phyloP scores from a whole-genome alignment of 2,888 invertebrate species.

The Rhorus exstirpatorius region DNA sequence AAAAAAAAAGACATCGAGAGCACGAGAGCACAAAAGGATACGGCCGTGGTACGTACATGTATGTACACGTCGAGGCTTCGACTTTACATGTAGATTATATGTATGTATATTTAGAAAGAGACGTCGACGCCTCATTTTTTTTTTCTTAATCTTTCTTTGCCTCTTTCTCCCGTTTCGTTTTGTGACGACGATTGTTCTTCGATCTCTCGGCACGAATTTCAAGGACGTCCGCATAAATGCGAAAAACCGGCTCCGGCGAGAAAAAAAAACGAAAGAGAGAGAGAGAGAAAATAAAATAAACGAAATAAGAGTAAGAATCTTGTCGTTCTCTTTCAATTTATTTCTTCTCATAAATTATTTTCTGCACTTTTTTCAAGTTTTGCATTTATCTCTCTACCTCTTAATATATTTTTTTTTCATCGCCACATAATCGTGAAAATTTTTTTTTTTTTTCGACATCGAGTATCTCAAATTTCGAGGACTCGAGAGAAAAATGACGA shows the following conservation, averaged over 20 bases:
- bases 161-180: slow-evolving; percentile 47
- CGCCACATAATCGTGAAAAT: not conserved
- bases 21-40: slow-evolving; percentile 1
- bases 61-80: not conserved
- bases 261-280: slow-evolving; percentile 33
- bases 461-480: slow-evolving; percentile 1
- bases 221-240: slow-evolving; percentile 82
- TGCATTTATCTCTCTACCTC: not conserved
- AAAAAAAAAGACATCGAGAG: slow-evolving; percentile 15
- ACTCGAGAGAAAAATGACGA: not conserved
- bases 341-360: not conserved
- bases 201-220: slow-evolving; percentile 85
- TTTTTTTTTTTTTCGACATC: not conserved
- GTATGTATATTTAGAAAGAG: not conserved
- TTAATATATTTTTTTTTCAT: not conserved
- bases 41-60: no score
- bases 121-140: slow-evolving; percentile 32
- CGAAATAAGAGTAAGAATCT: slow-evolving; percentile 3
- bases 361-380: not conserved
- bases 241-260: slow-evolving; percentile 80
- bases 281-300: slow-evolving; percentile 41
- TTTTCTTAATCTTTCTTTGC: slow-evolving; percentile 34
- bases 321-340: not conserved
- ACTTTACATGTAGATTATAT: not conserved
- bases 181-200: slow-evolving; percentile 78